These are phyloP conservation scores for Cosmopolites sordidus DNA, from an alignment of 2,888 invertebrate species.

Conservation along the genomic window DNA sequence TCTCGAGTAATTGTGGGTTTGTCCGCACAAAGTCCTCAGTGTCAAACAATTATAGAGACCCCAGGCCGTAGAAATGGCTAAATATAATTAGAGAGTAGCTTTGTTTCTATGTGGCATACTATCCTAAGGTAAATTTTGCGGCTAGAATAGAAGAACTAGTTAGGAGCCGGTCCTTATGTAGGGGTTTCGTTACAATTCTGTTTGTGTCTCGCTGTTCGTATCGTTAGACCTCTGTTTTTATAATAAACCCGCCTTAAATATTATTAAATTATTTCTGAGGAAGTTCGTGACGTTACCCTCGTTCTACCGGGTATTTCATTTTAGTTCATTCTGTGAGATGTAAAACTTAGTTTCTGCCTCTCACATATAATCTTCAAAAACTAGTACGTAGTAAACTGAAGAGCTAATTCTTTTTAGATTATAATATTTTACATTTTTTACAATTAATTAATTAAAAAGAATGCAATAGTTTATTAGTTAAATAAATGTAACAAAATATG, in stretches of 20 bases:
- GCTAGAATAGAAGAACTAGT: conserved; percentile 3
- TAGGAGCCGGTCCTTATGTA: not conserved
- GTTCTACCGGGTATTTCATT: too few species aligned
- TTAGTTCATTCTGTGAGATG: too few species aligned
- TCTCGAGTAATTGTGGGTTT: conserved; percentile 17
- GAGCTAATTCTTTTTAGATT: too few species aligned
- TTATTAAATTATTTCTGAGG: not conserved
- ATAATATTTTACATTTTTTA: too few species aligned
- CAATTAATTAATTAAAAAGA: too few species aligned
- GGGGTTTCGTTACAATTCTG: not conserved
- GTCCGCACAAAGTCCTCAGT: conserved; percentile 13
- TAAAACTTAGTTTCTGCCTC: too few species aligned
- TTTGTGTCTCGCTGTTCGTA: not conserved
- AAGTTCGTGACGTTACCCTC: too few species aligned
- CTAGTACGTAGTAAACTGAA: too few species aligned
- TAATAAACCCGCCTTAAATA: not conserved
- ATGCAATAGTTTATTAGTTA: too few species aligned
- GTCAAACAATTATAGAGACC: conserved; percentile 21
- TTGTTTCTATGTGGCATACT: conserved; percentile 18
- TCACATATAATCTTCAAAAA: too few species aligned
- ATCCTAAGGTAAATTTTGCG: conserved; percentile 17
- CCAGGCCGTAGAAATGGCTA: conserved; percentile 17
- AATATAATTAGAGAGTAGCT: conserved; percentile 21
- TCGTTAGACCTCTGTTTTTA: conserved; percentile 1
- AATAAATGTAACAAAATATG: too few species aligned